Evolutionary conservation across 2,113 vertebrate species (phyloP).

Genomic region (Peucedramus taeniatus): DNA sequence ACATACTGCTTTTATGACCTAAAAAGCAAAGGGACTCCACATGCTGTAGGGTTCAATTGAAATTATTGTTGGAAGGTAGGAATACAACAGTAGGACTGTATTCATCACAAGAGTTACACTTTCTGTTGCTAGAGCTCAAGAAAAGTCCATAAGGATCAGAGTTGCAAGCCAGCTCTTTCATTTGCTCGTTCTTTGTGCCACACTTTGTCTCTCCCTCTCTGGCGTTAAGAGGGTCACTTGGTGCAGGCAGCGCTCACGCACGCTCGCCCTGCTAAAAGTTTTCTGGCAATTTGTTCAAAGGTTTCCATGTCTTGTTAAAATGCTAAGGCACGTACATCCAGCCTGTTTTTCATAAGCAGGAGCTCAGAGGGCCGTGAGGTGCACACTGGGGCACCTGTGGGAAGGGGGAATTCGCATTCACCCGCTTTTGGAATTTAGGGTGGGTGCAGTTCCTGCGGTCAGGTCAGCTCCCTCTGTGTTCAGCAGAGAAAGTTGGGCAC

Average conservation of each 20-base stretch:
- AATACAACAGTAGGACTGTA: constrained; percentile 67
- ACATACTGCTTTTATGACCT: constrained; percentile 69
- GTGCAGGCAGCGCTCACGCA: background rate
- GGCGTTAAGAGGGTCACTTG: constrained; percentile 46
- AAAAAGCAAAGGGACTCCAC: constrained; percentile 69
- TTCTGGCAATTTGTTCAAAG: constrained; percentile 62
- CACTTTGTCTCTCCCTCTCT: constrained; percentile 59
- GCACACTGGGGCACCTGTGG: background rate
- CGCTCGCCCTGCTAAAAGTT: constrained; percentile 20
- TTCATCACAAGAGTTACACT: constrained; percentile 67
- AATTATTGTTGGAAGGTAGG: constrained; percentile 69
- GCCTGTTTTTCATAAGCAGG: background rate
- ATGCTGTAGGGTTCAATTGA: constrained; percentile 70
- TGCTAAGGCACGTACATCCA: background rate
- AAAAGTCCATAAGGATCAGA: constrained; percentile 65
- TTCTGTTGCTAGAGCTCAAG: constrained; percentile 66
- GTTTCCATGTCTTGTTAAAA: constrained; percentile 32
- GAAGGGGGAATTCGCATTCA: background rate
- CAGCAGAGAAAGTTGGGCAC: background rate
- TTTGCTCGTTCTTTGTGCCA: constrained; percentile 57
- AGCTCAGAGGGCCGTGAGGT: background rate
- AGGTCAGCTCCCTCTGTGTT: background rate
- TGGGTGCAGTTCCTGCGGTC: too few species aligned
- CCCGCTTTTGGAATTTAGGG: background rate
- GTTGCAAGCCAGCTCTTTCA: constrained; percentile 57